Evolutionary conservation across 2,888 invertebrate genomes (phyloP).

Genomic region (Pheosia gnoma): DNA sequence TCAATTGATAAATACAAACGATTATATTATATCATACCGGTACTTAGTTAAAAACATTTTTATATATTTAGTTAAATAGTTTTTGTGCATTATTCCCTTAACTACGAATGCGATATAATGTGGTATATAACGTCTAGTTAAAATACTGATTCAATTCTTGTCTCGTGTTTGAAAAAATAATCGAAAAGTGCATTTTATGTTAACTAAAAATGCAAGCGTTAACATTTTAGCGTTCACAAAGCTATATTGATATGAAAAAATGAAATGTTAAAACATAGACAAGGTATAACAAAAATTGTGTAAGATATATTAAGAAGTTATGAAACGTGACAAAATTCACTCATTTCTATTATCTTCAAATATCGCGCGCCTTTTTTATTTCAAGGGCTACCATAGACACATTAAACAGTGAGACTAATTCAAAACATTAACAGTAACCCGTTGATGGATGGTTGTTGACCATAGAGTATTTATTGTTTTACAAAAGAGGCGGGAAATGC

Average conservation of each 20-base stretch:
- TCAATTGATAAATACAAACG: slow-evolving; percentile 60
- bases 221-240: slow-evolving; percentile 51
- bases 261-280: too few relatives aligned
- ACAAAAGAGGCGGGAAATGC: too few relatives aligned
- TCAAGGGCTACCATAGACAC: too few relatives aligned
- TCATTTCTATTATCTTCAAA: too few relatives aligned
- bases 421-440: too few relatives aligned
- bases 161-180: slow-evolving; percentile 31
- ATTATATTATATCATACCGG: slow-evolving; percentile 53
- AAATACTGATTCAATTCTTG: slow-evolving; percentile 61
- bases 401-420: too few relatives aligned
- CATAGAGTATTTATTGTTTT: too few relatives aligned
- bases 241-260: slow-evolving; percentile 71
- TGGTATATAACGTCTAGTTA: slow-evolving; percentile 54
- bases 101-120: slow-evolving; percentile 58
- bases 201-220: slow-evolving; percentile 59
- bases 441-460: too few relatives aligned
- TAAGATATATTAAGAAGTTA: too few relatives aligned
- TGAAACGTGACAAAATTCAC: too few relatives aligned
- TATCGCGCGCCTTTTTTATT: too few relatives aligned
- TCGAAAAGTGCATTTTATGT: slow-evolving; percentile 30
- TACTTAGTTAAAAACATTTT: slow-evolving; percentile 57
- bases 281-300: too few relatives aligned
- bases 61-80: slow-evolving; percentile 62
- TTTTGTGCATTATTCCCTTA: slow-evolving; percentile 76